phyloP scores from a whole-genome alignment of 2,888 invertebrate genomes.

The Chaitophorus viminalis region DNA sequence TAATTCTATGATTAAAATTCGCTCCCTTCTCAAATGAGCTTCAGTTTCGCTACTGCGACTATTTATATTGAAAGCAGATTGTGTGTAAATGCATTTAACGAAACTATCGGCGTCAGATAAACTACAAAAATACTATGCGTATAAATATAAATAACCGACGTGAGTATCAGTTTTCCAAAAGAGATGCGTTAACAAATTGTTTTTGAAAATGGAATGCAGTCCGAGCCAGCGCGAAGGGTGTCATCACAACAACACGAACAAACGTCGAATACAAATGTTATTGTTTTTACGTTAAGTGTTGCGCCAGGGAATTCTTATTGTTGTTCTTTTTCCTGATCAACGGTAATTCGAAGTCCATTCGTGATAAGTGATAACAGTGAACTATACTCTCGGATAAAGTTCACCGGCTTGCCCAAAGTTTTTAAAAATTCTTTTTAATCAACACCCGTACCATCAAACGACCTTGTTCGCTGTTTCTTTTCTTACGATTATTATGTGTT shows the following conservation, averaged over 20 bases:
- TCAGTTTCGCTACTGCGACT: too few relatives aligned
- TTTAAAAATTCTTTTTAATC: background rate
- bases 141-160: background rate
- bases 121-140: background rate
- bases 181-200: background rate
- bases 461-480: background rate
- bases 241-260: background rate
- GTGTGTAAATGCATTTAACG: background rate
- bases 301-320: background rate
- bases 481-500: background rate
- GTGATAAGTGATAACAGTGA: background rate
- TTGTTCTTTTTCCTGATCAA: background rate
- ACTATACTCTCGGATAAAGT: background rate
- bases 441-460: background rate
- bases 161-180: background rate
- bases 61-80: too few relatives aligned
- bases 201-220: constrained; percentile 23
- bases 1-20: too few relatives aligned
- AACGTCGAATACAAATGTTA: constrained; percentile 26
- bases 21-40: too few relatives aligned
- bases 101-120: background rate
- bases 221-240: background rate
- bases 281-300: constrained; percentile 29
- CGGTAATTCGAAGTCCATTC: constrained; percentile 7
- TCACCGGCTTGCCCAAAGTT: background rate